These are phyloP conservation scores for Diachrysia chrysitis DNA, from an alignment of 2,888 invertebrate species.

Conservation along the genomic window DNA sequence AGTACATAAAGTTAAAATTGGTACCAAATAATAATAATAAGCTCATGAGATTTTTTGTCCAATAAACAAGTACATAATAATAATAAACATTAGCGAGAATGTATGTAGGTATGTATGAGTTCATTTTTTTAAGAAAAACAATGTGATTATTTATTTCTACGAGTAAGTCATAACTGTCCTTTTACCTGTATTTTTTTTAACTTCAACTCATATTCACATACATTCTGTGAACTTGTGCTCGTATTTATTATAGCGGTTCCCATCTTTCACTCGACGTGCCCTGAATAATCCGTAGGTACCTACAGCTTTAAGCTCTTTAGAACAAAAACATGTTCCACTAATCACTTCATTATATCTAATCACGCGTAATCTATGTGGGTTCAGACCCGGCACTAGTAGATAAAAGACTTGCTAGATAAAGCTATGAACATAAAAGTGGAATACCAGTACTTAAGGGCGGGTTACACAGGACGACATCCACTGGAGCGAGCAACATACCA, in stretches of 20 bases:
- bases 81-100: not conserved
- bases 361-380: not conserved
- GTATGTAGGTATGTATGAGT: too few species aligned
- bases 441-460: conserved; percentile 22
- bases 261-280: not conserved
- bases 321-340: not conserved
- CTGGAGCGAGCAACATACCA: conserved; percentile 12
- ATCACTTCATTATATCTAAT: not conserved
- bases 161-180: not conserved
- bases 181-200: too few species aligned
- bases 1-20: not conserved
- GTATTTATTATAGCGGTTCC: not conserved
- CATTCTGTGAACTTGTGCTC: not conserved
- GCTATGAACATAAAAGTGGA: conserved; percentile 15
- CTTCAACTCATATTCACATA: too few species aligned
- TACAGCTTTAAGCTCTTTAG: not conserved
- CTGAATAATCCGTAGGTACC: not conserved
- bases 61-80: not conserved
- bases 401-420: conserved; percentile 10
- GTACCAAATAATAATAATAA: not conserved
- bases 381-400: not conserved
- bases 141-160: not conserved
- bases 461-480: conserved; percentile 16
- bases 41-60: not conserved
- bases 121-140: too few species aligned